These are phyloP conservation scores for Steinernema hermaphroditum DNA, from an alignment of 2,888 invertebrate genomes.

Conservation along the genomic window DNA sequence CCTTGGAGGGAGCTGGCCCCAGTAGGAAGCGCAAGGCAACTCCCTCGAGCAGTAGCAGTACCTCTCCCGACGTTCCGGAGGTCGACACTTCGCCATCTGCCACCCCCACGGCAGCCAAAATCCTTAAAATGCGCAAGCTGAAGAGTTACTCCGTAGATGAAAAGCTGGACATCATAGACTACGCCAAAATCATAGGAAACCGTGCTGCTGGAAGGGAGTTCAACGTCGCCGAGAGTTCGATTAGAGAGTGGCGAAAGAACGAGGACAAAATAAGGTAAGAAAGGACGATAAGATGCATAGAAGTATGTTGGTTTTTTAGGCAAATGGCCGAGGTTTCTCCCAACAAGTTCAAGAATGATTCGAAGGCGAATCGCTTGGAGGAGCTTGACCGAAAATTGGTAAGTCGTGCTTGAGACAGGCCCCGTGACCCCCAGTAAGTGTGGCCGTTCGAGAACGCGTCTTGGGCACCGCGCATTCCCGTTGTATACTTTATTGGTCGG, in stretches of 20 bases:
- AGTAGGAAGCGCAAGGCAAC: slow-evolving; percentile 15
- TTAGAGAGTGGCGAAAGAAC: slow-evolving; percentile 65
- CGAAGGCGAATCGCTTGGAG: background rate
- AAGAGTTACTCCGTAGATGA: slow-evolving; percentile 53
- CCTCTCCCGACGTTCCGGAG: slow-evolving; percentile 12
- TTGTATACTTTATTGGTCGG: background rate
- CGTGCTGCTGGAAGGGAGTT: slow-evolving; percentile 63
- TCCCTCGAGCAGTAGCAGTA: slow-evolving; percentile 10
- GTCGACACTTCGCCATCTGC: background rate
- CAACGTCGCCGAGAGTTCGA: slow-evolving; percentile 64
- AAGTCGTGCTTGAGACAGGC: background rate
- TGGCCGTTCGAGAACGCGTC: too few relatives aligned
- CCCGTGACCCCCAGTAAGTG: too few relatives aligned
- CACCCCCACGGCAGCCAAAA: slow-evolving; percentile 10
- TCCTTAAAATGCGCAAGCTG: slow-evolving; percentile 30
- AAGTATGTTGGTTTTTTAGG: background rate
- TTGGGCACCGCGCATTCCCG: background rate
- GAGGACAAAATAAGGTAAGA: slow-evolving; percentile 57
- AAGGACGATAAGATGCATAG: background rate
- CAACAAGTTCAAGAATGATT: background rate
- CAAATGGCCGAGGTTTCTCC: slow-evolving; percentile 28
- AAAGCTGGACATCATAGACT: slow-evolving; percentile 58
- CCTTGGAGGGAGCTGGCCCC: background rate
- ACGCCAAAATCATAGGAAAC: slow-evolving; percentile 50
- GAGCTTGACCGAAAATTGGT: slow-evolving; percentile 18